Evolutionary conservation across 2,113 vertebrate species (phyloP).

Genomic region (Apaloderma vittatum): DNA sequence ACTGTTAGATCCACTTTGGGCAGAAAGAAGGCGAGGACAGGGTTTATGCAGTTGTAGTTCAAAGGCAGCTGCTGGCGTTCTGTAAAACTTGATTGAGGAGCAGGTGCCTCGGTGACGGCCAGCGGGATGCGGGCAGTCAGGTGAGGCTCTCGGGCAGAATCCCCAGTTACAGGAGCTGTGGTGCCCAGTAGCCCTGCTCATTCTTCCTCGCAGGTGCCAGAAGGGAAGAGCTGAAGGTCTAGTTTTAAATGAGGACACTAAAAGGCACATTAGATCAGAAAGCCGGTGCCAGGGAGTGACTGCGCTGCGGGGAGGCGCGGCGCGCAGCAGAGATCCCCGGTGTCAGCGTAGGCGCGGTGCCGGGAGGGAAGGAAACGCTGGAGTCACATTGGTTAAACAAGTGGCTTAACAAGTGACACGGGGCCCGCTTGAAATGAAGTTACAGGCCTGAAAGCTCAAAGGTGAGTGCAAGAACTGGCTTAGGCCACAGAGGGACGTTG

Average conservation of each 20-base stretch:
- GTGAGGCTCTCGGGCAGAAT: background rate
- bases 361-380: accelerated
- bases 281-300: background rate
- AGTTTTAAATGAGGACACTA: background rate
- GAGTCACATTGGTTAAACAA: background rate
- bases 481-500: background rate
- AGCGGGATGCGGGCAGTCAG: background rate
- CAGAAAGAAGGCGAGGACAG: background rate
- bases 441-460: background rate
- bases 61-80: background rate
- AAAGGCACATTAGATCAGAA: background rate
- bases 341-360: background rate
- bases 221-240: background rate
- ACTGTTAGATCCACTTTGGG: background rate
- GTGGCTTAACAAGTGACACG: background rate
- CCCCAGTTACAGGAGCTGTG: background rate
- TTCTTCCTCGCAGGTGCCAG: background rate
- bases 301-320: accelerated
- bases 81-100: background rate
- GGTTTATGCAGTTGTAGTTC: background rate
- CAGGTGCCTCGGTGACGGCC: background rate
- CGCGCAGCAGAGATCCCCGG: background rate
- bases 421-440: background rate
- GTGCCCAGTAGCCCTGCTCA: background rate
- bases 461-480: background rate